phyloP scores from a whole-genome alignment of 2,888 invertebrate genomes.

The Heliconius cydno region DNA sequence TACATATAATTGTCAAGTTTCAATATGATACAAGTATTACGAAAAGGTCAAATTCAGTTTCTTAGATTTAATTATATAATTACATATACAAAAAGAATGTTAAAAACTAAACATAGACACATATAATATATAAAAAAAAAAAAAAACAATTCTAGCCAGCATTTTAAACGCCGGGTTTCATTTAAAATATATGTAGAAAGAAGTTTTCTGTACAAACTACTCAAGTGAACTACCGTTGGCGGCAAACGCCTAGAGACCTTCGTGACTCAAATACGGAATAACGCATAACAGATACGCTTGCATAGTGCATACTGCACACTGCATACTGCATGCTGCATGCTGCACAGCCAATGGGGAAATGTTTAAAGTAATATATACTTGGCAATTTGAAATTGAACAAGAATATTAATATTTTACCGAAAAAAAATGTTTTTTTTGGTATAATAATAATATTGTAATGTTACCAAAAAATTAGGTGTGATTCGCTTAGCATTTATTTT shows the following conservation, averaged over 20 bases:
- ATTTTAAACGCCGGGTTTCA: conserved; percentile 30
- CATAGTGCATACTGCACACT: not conserved
- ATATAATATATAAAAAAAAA: too few relatives aligned
- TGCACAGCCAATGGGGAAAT: not conserved
- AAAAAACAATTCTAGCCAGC: not conserved
- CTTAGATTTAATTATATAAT: not conserved
- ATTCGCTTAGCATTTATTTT: too few relatives aligned
- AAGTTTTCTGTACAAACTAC: conserved; percentile 68
- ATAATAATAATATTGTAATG: too few relatives aligned
- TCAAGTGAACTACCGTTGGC: conserved; percentile 53
- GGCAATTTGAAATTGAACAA: conserved; percentile 5
- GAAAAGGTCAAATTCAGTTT: not conserved
- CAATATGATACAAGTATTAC: not conserved
- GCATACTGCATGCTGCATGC: not conserved
- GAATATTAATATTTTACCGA: not conserved
- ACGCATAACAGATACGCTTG: conserved; percentile 52
- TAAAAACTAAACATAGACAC: too few relatives aligned
- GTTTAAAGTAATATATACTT: conserved; percentile 1
- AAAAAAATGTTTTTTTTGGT: not conserved
- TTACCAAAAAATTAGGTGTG: too few relatives aligned
- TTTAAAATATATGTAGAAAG: conserved; percentile 30
- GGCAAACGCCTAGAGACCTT: conserved; percentile 63
- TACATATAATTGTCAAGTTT: not conserved
- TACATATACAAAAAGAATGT: not conserved
- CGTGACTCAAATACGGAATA: conserved; percentile 65